Conservation (phyloP, 2,113 vertebrate genomes). For the Cyprinodon tularosa region DNA sequence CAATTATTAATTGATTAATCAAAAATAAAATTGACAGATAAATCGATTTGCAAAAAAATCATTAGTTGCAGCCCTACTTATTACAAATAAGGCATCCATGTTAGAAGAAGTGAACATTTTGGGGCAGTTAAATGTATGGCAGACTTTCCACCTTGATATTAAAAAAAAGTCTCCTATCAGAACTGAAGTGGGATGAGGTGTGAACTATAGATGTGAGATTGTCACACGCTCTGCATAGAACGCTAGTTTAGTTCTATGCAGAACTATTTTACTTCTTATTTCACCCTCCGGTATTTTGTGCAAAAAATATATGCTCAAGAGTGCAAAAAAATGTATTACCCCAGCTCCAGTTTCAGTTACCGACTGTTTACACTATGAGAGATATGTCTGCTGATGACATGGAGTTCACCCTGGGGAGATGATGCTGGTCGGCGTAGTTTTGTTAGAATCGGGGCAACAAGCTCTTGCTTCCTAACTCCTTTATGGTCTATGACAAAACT, state of each 20-base stretch:
- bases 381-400: conserved; percentile 41
- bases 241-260: neutral
- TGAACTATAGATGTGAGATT: conserved; percentile 4
- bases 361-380: conserved; percentile 18
- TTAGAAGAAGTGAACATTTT: neutral
- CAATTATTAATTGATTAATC: too few species aligned
- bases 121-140: neutral
- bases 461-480: conserved; percentile 1
- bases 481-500: conserved; percentile 31
- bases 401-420: conserved; percentile 26
- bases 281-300: conserved; percentile 41
- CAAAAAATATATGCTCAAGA: neutral
- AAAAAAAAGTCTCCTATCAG: neutral
- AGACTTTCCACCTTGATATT: neutral
- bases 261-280: conserved; percentile 22
- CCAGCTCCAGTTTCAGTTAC: conserved; percentile 50
- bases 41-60: too few species aligned
- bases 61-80: too few species aligned
- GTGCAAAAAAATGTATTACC: conserved; percentile 16
- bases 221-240: neutral
- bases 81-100: neutral
- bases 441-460: conserved; percentile 14
- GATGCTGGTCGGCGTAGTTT: conserved; percentile 27
- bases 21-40: too few species aligned
- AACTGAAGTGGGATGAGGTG: conserved; percentile 1